Percentiles rank a stretch among this genome's conserved stretches.
These are phyloP conservation scores for Ornithorhynchus anatinus DNA, from an alignment of 2,113 vertebrate species.

Conservation along the genomic window DNA sequence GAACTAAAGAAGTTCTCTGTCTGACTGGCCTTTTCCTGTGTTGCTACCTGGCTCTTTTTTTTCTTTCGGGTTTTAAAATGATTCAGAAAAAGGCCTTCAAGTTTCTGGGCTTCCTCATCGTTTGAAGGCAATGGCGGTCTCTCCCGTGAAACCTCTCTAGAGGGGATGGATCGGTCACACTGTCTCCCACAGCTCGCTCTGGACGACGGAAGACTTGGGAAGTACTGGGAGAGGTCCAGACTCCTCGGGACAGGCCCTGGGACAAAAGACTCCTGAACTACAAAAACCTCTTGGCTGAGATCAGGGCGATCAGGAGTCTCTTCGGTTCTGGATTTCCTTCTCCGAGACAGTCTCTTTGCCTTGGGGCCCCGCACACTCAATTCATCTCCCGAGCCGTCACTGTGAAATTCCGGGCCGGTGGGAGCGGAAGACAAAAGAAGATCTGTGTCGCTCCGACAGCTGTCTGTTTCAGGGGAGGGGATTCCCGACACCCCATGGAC, in stretches of 20 bases:
- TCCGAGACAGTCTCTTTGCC: slow-evolving; percentile 31
- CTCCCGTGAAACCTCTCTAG: neutral
- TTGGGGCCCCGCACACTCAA: slow-evolving; percentile 3
- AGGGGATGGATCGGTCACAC: neutral
- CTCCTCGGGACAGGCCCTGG: neutral
- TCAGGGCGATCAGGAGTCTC: neutral
- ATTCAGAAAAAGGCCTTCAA: neutral
- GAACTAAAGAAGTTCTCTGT: slow-evolving; percentile 8
- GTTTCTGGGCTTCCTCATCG: neutral
- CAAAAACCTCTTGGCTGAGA: slow-evolving; percentile 32
- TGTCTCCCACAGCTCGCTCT: neutral
- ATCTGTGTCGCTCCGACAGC: slow-evolving; percentile 51
- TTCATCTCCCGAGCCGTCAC: slow-evolving; percentile 15
- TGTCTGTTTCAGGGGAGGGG: slow-evolving; percentile 43
- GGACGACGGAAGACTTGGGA: neutral
- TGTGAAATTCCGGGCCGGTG: slow-evolving; percentile 22
- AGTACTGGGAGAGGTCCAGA: neutral
- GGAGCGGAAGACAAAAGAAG: slow-evolving; percentile 54
- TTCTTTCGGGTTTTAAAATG: neutral
- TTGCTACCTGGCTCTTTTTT: neutral
- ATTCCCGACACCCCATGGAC: slow-evolving; percentile 39
- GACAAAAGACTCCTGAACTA: slow-evolving; percentile 23
- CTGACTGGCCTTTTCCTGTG: neutral
- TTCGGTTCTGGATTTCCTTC: neutral
- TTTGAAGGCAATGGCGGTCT: neutral